Evolutionary conservation across 2,888 invertebrate genomes (phyloP), one percentile per base, ranked within the genome.

Genomic region (Chymomyza fuscimana): DNA sequence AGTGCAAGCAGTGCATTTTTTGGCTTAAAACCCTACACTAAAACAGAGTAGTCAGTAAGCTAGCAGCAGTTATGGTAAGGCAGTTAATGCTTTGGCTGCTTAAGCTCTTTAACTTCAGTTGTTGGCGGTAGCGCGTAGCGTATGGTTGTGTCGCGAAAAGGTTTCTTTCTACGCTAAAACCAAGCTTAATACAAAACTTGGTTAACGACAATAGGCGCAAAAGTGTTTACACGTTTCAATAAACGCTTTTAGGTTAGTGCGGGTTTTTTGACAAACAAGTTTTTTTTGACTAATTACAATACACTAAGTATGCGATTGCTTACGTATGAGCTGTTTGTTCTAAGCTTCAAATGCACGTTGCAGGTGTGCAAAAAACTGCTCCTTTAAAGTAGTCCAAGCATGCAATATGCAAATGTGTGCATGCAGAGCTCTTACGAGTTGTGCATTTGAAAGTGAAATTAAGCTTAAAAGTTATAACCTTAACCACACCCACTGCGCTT

Each of bases 221-320:
- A 32, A 67, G 60, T 40, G 70, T 67, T 71, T 65, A 65, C 69
- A 74, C 70, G 36, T 54, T 63, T 76, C 75, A 63, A 70, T 69
- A 67, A 71, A 73, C 61, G 51, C 58, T 74, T 76, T 76, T 86
- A 77, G 83, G 86, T 83, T 86, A 73, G 88, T 83, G 75, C 70
- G 64, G 66, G 74, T 59, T 63, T 67, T 71, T 72, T 73, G 61
- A 60, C 63, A 81, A 87, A 85, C 76, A 72, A 70, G 87, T 82
- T 87, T 81, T 63, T 70, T 67, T 76, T 61, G 52, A 68, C 69
- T 22, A 58, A 76, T 65, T 54, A 65, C 69, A 51, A 70, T 36
- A 58, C 36, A 25, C 4, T 50, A 16, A 46, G 25, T 62, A 67
- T 75, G 65, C 70, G 3, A 7, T 32, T 32, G 70, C 36, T 54